phyloP scores from a whole-genome alignment of 2,113 vertebrate genomes.

The Perca fluviatilis region DNA sequence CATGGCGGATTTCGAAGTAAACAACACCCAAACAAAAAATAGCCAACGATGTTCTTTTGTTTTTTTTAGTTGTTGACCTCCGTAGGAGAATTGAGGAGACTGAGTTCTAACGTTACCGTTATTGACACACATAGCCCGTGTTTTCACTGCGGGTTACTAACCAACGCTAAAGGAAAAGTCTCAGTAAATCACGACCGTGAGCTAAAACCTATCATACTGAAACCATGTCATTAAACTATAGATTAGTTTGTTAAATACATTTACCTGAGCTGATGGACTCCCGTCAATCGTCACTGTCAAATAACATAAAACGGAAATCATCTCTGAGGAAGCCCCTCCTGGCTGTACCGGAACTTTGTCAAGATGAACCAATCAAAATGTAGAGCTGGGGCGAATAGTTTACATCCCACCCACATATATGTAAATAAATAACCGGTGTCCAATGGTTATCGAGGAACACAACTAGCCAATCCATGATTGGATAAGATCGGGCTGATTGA shows the following conservation, averaged over 20 bases:
- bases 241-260: neutral
- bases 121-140: conserved; percentile 14
- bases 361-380: conserved; percentile 57
- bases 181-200: neutral
- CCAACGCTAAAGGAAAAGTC: neutral
- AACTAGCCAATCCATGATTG: neutral
- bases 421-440: neutral
- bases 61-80: conserved; percentile 53
- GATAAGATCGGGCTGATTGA: conserved; percentile 5
- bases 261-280: conserved; percentile 78
- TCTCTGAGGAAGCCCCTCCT: conserved; percentile 59
- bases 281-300: conserved; percentile 74
- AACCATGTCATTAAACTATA: neutral
- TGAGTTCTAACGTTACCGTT: neutral
- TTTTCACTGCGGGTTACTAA: neutral
- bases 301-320: conserved; percentile 70
- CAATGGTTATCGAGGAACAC: conserved; percentile 27
- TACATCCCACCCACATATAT: conserved; percentile 31
- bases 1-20: neutral
- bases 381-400: fast-evolving
- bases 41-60: neutral
- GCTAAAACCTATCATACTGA: neutral
- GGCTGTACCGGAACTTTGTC: conserved; percentile 8
- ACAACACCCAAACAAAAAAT: neutral
- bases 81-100: neutral